Evolutionary conservation across 2,113 vertebrate genomes (phyloP), one percentile per base, ranked within the genome.

Genomic region (Excalfactoria chinensis): DNA sequence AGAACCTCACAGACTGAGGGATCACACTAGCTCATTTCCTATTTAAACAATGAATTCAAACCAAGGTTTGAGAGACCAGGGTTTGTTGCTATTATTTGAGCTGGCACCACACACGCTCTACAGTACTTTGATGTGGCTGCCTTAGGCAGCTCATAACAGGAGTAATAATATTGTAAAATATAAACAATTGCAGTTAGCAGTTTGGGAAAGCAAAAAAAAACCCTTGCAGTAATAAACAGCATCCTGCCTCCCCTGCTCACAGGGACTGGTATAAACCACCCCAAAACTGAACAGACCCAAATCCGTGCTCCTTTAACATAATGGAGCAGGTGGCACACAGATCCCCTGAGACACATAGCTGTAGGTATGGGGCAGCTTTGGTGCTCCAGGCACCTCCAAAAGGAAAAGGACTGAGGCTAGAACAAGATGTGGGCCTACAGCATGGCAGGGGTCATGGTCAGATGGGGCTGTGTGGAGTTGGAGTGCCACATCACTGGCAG

Each of bases 51-150:
- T 94, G 84, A 97, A 98, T 96, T 97, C 93, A 97, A 97, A 93
- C 91, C 80, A 92, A 95, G 91, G 70, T 95, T 95, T 91, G 90
- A 91, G 84, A 96, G 88, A 88, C 73, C 56, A 40, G 48, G 25
- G 26, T 91, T 93, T 97, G 84, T 95, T 95, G 91, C 80, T 79
- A 95, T 91, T 94, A 95, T 93, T 77, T 75, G 93, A 86, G 75
- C 89, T 79, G 93, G 79, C 89, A 97, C 43, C 68, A 89, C 8
- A 9, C 2, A 2, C 4, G 1, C 85, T 80, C 49, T 55, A 25
- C 43, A 93, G 66, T 82, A 59, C 96, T 97, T 97, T 98, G 96
- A 98, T 97, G 96, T 92, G 93, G 92, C 77, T 97, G 96, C 97
- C 96, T 94, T 72, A 95, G 96, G 97, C 95, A 96, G 87, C 77